phyloP scores from a whole-genome alignment of 2,888 invertebrate species.

The Automeris io region DNA sequence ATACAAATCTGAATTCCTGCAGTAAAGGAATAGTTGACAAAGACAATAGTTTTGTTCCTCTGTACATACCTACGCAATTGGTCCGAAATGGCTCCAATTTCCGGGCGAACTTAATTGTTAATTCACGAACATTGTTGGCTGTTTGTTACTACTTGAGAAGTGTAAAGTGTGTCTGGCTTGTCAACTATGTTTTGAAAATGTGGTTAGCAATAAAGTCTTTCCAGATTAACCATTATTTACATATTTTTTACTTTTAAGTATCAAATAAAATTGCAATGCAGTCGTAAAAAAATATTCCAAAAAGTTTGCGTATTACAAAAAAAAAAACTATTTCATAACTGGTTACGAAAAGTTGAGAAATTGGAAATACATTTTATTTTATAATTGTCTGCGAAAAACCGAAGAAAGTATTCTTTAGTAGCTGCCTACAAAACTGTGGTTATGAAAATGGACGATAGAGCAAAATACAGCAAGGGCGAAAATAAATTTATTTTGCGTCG shows the following conservation, averaged over 20 bases:
- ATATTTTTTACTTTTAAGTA: neutral
- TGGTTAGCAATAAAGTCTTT: slow-evolving; percentile 1
- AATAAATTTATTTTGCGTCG: too few species aligned
- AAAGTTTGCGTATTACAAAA: too few species aligned
- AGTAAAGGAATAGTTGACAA: slow-evolving; percentile 32
- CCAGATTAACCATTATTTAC: neutral
- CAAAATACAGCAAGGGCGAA: too few species aligned
- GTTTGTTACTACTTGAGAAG: slow-evolving; percentile 38
- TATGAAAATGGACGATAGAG: too few species aligned
- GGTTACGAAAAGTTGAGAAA: too few species aligned
- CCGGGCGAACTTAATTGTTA: slow-evolving; percentile 48
- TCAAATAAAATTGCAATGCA: too few species aligned
- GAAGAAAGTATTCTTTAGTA: too few species aligned
- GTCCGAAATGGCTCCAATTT: slow-evolving; percentile 40
- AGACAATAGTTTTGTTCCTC: slow-evolving; percentile 22
- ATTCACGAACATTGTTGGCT: slow-evolving; percentile 53
- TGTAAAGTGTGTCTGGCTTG: slow-evolving; percentile 31
- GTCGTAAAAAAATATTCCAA: too few species aligned
- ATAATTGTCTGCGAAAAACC: too few species aligned
- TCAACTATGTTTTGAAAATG: slow-evolving; percentile 13
- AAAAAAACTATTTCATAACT: too few species aligned
- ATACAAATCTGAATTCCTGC: slow-evolving; percentile 23
- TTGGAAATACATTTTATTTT: too few species aligned
- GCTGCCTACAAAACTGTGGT: too few species aligned
- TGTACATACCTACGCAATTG: slow-evolving; percentile 41